A percentile compares a stretch with the other conserved stretches of the same genome.
Evolutionary conservation across 1,140 invertebrate species (phyloP).

Genomic region (Scaptomyza montana): DNA sequence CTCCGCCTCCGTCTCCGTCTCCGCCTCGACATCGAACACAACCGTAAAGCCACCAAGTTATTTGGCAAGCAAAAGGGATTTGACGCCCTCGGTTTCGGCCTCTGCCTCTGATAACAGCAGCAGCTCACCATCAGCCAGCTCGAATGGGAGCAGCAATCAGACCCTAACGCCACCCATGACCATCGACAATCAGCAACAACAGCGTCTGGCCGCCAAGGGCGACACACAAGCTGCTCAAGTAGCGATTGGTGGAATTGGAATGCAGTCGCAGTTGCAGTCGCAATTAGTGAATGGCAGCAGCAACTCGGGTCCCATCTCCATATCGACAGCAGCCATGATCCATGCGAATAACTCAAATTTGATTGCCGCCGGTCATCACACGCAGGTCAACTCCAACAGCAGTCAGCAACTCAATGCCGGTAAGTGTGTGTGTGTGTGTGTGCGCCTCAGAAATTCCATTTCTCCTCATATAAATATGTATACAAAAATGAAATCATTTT

Average conservation of each 20-base stretch:
- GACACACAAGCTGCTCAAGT: slow-evolving; percentile 22
- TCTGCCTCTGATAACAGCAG: slow-evolving; percentile 56
- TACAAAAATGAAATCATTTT: neutral
- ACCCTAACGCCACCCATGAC: slow-evolving; percentile 82
- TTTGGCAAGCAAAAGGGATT: slow-evolving; percentile 60
- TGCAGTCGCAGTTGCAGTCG: slow-evolving; percentile 57
- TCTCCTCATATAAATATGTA: no score
- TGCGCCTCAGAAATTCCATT: neutral
- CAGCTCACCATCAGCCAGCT: slow-evolving; percentile 62
- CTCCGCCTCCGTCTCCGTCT: neutral
- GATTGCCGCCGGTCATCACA: slow-evolving; percentile 66
- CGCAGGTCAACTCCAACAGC: slow-evolving; percentile 52
- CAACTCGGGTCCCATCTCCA: slow-evolving; percentile 39
- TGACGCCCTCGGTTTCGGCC: slow-evolving; percentile 66
- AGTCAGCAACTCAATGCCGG: slow-evolving; percentile 63
- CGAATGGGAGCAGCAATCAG: slow-evolving; percentile 83
- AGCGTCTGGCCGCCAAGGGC: slow-evolving; percentile 46
- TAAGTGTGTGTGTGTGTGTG: slow-evolving; percentile 48
- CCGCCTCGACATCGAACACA: slow-evolving; percentile 1
- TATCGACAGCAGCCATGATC: slow-evolving; percentile 68
- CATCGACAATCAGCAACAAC: slow-evolving; percentile 65
- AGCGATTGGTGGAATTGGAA: slow-evolving; percentile 36
- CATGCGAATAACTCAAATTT: slow-evolving; percentile 80
- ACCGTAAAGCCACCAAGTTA: slow-evolving; percentile 46
- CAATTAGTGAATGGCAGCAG: slow-evolving; percentile 71